These are phyloP conservation scores for Stercorarius parasiticus DNA, from an alignment of 2,113 vertebrate species.

Conservation along the genomic window DNA sequence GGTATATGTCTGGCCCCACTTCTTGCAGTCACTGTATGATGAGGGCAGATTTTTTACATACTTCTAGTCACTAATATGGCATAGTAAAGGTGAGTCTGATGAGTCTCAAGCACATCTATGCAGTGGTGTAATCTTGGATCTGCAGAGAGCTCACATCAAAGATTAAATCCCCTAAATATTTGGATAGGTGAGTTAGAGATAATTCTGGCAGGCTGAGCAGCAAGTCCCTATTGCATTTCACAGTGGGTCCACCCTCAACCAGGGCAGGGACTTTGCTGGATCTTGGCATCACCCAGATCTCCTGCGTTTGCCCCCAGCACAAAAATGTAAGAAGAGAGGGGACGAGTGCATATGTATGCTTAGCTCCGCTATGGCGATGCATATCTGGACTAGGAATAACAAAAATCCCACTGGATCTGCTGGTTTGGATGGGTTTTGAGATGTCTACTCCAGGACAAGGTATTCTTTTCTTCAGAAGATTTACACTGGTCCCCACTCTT, in stretches of 20 bases:
- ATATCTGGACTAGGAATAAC: background rate
- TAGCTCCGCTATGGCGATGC: background rate
- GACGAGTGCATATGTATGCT: accelerated
- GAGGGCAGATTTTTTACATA: background rate
- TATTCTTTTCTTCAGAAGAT: background rate
- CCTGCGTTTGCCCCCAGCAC: background rate
- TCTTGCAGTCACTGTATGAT: background rate
- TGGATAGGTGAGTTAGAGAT: background rate
- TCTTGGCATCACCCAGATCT: background rate
- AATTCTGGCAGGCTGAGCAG: background rate
- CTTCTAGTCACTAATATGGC: background rate
- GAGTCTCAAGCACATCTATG: background rate
- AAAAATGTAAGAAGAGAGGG: background rate
- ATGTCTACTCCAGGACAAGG: background rate
- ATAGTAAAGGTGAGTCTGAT: background rate
- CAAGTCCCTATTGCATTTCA: background rate
- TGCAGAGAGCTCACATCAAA: background rate
- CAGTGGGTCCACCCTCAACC: background rate
- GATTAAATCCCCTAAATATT: background rate
- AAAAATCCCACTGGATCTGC: background rate
- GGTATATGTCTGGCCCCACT: background rate
- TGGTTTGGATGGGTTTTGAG: background rate
- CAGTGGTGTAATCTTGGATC: background rate
- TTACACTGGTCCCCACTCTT: background rate
- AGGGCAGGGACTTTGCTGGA: background rate